Base-by-base conservation (phyloP, 2,797 vertebrate genomes). In the Lagorchestes hirsutus region DNA sequence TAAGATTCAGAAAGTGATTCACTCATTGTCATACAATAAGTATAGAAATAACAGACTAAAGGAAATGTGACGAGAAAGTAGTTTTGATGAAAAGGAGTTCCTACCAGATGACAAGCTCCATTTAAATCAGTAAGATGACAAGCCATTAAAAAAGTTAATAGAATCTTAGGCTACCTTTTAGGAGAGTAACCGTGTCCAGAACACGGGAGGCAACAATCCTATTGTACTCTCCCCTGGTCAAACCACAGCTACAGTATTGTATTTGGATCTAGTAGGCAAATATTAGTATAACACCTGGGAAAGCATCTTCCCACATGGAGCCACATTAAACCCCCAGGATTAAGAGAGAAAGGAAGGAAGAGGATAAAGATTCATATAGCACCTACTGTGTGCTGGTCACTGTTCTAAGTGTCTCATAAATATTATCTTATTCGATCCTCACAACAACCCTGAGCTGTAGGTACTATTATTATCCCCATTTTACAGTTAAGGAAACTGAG, bases 1-100 rank as follows among this genome's bases (percentile, higher is more conserved):
- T 91, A 91, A 96, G 67, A 28, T 31, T 96, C 93, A 92, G 92
- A 52, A 58, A 96, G n/a, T 55, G 93, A 62, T 31, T 34, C 31
- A 62, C 0, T 34, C 34, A 74, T 40, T 74, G 5, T 74, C 34
- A 74, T 40, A 40, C n/a, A 22, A 22, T 74, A 74, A 29, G 16
- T 22, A 74, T 5, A 74, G 12, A 67, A n/a, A 67, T 22, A 22
- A 16, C 1, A 18, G 34, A 29, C 22, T 46, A 46, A 46, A 82
- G 22, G 40, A 82, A 46, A 82, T 46, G 29, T 82, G 22, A 9
- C 11, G 3, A 46, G 18, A 46, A 82, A 82, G 40, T 74, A n/a
- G 1, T 74, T 40, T 74, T 74, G 18, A 34, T 74, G 67, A 74
- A 82, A 82, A 46, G 40, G 8, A 82, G n/a, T 18, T 24, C 6